These are phyloP conservation scores for Battus philenor DNA, from an alignment of 1,140 invertebrate genomes.

Conservation along the genomic window DNA sequence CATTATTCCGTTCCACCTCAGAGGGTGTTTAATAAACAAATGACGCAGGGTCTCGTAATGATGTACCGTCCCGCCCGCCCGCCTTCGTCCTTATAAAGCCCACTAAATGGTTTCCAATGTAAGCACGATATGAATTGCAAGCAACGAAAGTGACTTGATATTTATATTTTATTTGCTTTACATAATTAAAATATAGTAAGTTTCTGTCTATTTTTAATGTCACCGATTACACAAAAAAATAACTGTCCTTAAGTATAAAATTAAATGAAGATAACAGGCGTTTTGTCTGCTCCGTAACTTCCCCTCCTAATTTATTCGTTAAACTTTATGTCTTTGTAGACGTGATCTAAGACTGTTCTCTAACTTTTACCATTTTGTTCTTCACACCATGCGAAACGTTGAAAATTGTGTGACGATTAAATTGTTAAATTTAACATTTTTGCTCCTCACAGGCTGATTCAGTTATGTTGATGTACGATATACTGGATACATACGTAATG, in stretches of 20 bases:
- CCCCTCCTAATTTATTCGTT: slow-evolving; percentile 50
- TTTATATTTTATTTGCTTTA: no score
- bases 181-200: no score
- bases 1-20: slow-evolving; percentile 70
- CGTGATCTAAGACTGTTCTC: slow-evolving; percentile 26
- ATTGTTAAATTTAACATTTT: no score
- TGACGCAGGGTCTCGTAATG: slow-evolving; percentile 62
- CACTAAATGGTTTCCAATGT: slow-evolving; percentile 45
- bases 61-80: slow-evolving; percentile 39
- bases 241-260: slow-evolving; percentile 35
- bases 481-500: no score
- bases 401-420: slow-evolving; percentile 14
- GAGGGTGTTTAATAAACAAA: slow-evolving; percentile 73
- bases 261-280: slow-evolving; percentile 55
- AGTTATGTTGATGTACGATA: no score
- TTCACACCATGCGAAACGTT: slow-evolving; percentile 15
- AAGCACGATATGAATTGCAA: slow-evolving; percentile 11
- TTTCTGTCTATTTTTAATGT: not conserved
- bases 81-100: slow-evolving; percentile 41
- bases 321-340: slow-evolving; percentile 50
- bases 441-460: not conserved
- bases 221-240: slow-evolving; percentile 10
- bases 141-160: slow-evolving; percentile 4
- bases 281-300: slow-evolving; percentile 43
- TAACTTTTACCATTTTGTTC: slow-evolving; percentile 16